These are phyloP conservation scores for Channa maculata DNA, from an alignment of 2,113 vertebrate species.

Conservation along the genomic window DNA sequence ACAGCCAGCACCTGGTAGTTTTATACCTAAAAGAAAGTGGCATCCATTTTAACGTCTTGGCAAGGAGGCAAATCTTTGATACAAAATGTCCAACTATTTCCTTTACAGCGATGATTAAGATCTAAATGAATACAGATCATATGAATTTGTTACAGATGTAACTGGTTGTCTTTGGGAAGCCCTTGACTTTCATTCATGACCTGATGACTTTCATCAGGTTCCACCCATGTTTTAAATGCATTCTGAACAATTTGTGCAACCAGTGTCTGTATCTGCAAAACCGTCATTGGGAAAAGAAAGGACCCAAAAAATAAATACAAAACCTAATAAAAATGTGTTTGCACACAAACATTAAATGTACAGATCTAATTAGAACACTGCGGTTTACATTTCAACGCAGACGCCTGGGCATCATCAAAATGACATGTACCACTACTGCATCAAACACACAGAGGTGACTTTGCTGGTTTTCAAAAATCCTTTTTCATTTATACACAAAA, in stretches of 20 bases:
- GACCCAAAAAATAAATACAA: neutral
- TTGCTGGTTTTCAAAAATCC: constrained; percentile 13
- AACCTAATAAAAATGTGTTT: neutral
- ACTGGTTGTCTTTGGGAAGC: constrained; percentile 5
- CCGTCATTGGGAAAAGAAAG: neutral
- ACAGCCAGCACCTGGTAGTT: too few relatives aligned
- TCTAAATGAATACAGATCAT: neutral
- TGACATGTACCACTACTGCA: neutral
- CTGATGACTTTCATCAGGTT: neutral
- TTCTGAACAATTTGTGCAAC: neutral
- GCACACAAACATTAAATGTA: constrained; percentile 16
- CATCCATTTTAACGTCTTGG: neutral
- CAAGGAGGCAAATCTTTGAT: neutral
- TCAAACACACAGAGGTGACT: constrained; percentile 1
- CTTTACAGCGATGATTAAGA: neutral
- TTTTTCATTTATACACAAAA: constrained; percentile 22
- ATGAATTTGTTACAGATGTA: neutral
- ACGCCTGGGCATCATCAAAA: neutral
- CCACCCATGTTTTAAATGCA: neutral
- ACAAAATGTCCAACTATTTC: neutral
- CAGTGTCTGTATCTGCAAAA: neutral
- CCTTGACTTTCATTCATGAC: constrained; percentile 2
- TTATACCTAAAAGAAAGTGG: too few relatives aligned
- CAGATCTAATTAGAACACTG: constrained; percentile 29
- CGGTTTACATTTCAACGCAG: constrained; percentile 26